Base-by-base conservation (phyloP, 2,888 invertebrate genomes). In the Scaptomyza caliginosa region DNA sequence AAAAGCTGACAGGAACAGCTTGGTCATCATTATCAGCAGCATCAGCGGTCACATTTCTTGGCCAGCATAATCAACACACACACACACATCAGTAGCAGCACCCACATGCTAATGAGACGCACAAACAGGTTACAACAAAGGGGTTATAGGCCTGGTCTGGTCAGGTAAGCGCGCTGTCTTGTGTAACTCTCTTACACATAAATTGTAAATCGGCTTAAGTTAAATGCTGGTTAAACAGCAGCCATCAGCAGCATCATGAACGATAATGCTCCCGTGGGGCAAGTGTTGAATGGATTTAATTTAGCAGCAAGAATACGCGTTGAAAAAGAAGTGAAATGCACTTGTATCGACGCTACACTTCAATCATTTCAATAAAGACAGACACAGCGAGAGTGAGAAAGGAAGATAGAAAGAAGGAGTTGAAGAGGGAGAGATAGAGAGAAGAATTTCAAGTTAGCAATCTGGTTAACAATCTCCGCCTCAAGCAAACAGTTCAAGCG, bases 191-290 rank as follows among this genome's bases (percentile, higher is more conserved):
- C 67, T 50, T 71, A 74, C 34, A 16, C 60, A 74, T 67, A 69
- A 72, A 82, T 77, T 62, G 74, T 70, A 74, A 72, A 81, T 78
- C 77, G 68, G 82, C 82, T 85, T 82, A 74, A 73, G 70, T 71
- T 85, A 77, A 82, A 79, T 79, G 79, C 67, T 74, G 79, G 67
- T 79, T 70, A 82, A 82, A 70, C 67, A 75, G 58, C 71, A 60
- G 38, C 19, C 57, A 57, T 11, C 52, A 46, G 10, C 63, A 49
- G 45, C 43, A 76, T 51, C 36, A 49, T 52, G 63, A 68, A 55
- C 71, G 8, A 34, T 28, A 62, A 68, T 64, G 71, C n/a, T 6
- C 52, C 67, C 24, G 34, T 34, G 17, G 58, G 55, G 69, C 59
- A 56, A 71, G 48, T 55, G 57, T 66, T 83, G 68, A 77, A 77